Percentiles rank a stretch among this genome's conserved stretches.
Evolutionary conservation across 2,797 vertebrate genomes (phyloP).

Genomic region (Odontamblyopus rebecca): DNA sequence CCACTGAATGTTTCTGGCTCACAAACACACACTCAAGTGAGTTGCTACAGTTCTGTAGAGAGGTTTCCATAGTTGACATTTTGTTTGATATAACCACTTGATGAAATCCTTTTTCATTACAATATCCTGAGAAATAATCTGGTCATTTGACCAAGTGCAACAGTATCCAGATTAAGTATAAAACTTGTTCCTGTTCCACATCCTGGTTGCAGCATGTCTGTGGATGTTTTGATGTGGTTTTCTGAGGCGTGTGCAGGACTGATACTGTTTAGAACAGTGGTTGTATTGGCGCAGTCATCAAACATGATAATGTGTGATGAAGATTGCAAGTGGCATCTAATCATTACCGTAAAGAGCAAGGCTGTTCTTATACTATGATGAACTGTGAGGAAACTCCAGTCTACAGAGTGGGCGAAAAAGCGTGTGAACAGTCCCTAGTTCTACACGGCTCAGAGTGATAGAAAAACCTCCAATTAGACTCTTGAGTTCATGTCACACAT

Average conservation of each 20-base stretch:
- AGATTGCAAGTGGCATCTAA: slow-evolving; percentile 49
- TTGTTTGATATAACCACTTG: slow-evolving; percentile 59
- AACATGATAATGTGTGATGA: slow-evolving; percentile 42
- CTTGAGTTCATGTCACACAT: slow-evolving; percentile 72
- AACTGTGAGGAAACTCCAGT: slow-evolving; percentile 26
- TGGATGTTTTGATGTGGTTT: slow-evolving; percentile 60
- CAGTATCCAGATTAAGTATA: slow-evolving; percentile 47
- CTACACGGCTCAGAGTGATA: slow-evolving; percentile 43
- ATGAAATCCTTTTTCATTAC: slow-evolving; percentile 59
- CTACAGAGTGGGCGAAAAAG: slow-evolving; percentile 19
- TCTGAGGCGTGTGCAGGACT: slow-evolving; percentile 50
- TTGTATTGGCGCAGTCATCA: slow-evolving; percentile 50
- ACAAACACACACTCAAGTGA: slow-evolving; percentile 41
- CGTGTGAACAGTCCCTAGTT: slow-evolving; percentile 36
- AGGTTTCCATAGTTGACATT: slow-evolving; percentile 58
- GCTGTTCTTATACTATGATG: slow-evolving; percentile 6
- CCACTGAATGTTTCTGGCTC: slow-evolving; percentile 66
- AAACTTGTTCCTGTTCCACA: slow-evolving; percentile 54
- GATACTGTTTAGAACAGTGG: slow-evolving; percentile 38
- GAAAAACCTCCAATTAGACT: slow-evolving; percentile 70
- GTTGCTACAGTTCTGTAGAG: slow-evolving; percentile 32
- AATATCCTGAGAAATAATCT: slow-evolving; percentile 34
- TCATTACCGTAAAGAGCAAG: slow-evolving; percentile 33
- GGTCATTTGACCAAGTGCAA: slow-evolving; percentile 32
- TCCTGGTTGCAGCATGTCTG: slow-evolving; percentile 29